Conservation (phyloP, 2,888 invertebrate genomes). For the Brachypterus glaber region DNA sequence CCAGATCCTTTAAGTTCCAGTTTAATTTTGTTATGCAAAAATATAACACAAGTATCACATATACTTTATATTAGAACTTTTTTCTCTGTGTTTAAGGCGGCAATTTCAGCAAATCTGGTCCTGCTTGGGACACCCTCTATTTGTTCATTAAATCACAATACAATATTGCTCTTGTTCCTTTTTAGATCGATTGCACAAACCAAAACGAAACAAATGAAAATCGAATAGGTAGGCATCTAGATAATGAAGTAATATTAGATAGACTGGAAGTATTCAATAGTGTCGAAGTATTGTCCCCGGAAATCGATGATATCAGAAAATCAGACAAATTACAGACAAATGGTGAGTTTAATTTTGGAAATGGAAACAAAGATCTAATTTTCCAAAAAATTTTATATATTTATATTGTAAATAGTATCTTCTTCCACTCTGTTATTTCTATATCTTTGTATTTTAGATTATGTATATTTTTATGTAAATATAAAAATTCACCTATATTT, state of each 20-base stretch:
- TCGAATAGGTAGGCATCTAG: constrained; percentile 34
- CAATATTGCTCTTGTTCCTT: constrained; percentile 17
- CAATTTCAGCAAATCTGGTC: too few species aligned
- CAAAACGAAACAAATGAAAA: constrained; percentile 27
- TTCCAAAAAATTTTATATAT: too few species aligned
- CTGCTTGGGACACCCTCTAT: too few species aligned
- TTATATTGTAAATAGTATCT: too few species aligned
- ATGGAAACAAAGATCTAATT: too few species aligned
- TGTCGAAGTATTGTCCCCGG: constrained; percentile 68
- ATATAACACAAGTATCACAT: too few species aligned
- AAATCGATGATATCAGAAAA: constrained; percentile 53
- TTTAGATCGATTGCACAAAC: constrained; percentile 40
- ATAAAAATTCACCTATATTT: constrained; percentile 8
- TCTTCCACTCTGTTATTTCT: constrained; percentile 1
- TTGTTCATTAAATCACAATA: background rate
- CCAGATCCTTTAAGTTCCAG: too few species aligned
- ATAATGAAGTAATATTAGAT: constrained; percentile 52
- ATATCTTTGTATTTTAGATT: constrained; percentile 11
- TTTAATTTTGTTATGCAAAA: too few species aligned
- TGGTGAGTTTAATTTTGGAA: constrained; percentile 23
- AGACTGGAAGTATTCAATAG: constrained; percentile 70
- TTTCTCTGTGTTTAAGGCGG: too few species aligned
- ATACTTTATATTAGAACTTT: too few species aligned
- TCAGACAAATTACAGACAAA: constrained; percentile 19
- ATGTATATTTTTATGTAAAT: constrained; percentile 11